phyloP scores from a whole-genome alignment of 2,797 vertebrate genomes.

The Poeciliopsis paucimaculata region DNA sequence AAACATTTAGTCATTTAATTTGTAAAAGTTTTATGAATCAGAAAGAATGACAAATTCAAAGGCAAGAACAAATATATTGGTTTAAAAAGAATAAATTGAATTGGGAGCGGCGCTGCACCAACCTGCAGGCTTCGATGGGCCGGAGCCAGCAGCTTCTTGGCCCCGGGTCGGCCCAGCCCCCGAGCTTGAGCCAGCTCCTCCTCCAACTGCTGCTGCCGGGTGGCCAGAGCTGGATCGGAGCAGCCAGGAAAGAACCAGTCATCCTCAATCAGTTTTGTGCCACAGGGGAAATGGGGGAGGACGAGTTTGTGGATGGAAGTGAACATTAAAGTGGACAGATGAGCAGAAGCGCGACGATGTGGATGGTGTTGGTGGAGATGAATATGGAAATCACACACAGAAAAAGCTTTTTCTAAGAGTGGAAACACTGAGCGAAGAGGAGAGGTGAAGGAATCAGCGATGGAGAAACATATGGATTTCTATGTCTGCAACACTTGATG shows the following conservation, averaged over 20 bases:
- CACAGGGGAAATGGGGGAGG: slow-evolving; percentile 84
- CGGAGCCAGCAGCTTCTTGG: slow-evolving; percentile 79
- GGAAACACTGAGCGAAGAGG: slow-evolving; percentile 22
- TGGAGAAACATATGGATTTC: slow-evolving; percentile 1
- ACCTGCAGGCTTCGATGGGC: slow-evolving; percentile 86
- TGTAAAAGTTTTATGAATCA: background rate
- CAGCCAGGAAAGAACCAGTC: slow-evolving; percentile 99
- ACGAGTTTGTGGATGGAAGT: slow-evolving; percentile 48
- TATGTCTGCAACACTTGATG: slow-evolving; percentile 45
- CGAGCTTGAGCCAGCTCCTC: slow-evolving; percentile 89
- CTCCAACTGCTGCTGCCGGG: slow-evolving; percentile 95
- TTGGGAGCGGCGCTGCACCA: slow-evolving; percentile 51
- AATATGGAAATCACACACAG: slow-evolving; percentile 31
- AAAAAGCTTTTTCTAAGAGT: slow-evolving; percentile 33
- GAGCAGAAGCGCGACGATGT: slow-evolving; percentile 31
- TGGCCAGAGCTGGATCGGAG: slow-evolving; percentile 96
- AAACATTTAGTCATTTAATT: background rate
- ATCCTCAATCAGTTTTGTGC: slow-evolving; percentile 99
- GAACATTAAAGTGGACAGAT: slow-evolving; percentile 26
- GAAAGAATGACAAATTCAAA: background rate
- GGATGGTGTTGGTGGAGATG: slow-evolving; percentile 25
- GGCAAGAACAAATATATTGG: background rate
- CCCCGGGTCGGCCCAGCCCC: slow-evolving; percentile 80
- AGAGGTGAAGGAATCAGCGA: slow-evolving; percentile 27
- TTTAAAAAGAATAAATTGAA: background rate